Evolutionary conservation across 2,113 vertebrate species (phyloP), one percentile per base, ranked within the genome.

Genomic region (Corythoichthys haematopterus): DNA sequence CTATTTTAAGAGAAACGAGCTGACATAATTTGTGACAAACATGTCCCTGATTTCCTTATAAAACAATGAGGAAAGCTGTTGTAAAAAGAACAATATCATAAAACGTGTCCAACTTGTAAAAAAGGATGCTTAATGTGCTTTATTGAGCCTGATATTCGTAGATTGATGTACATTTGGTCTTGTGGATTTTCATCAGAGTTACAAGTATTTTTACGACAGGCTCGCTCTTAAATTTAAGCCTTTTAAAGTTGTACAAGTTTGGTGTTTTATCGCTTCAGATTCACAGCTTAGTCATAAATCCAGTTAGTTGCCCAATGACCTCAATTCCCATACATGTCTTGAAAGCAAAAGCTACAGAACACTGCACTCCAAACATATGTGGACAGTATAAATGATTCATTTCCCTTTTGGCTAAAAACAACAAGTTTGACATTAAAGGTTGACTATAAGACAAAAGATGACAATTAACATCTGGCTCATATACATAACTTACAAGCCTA

Each of bases 221-320:
- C 53, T 63, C 4, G 12, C 20, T 62, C 64, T 71, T 65, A 64
- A 70, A 78, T 58, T 46, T 1, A 50, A n/a, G 50, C 51, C 1
- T 70, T 80, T 82, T 69, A 84, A 71, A 63, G 65, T 75, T 68
- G 66, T 14, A 3, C 36, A 28, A 46, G 58, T 60, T 68, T 59
- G 50, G 63, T 48, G 50, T 78, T 80, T 75, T 35, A 75, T 70
- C 40, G 59, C 59, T 56, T 78, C 48, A 10, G 68, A 60, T 74
- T 64, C 60, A 65, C 16, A 69, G 57, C 63, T 76, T 38, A 59
- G 53, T 69, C 69, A 77, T 74, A 61, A 76, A 68, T n/a, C 45
- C 59, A 47, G 36, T 69, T 64, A 64, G 55, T 74, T 79, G 50
- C 64, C 36, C 2, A 15, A 47, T 81, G 74, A 74, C 70, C 72